Base-by-base conservation (phyloP, 37 sponge, comb jelly and placozoan species). In the Crambe crambe region DNA sequence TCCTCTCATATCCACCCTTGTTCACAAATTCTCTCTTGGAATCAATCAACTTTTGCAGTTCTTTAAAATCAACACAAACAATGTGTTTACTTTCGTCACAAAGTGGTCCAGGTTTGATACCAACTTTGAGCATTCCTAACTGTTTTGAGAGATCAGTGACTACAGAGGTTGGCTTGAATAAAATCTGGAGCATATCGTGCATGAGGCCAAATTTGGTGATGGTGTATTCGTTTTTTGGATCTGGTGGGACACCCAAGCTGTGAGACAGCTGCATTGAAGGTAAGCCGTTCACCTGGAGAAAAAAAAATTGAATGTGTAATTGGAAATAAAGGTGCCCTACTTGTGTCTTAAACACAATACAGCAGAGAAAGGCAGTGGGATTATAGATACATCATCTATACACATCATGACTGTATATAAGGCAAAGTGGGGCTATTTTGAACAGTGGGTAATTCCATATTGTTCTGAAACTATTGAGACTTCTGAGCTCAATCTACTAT, bases 221-320 rank as follows among this genome's bases (percentile, higher is more conserved):
- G 6, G 95, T 91, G 86, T 95, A 95, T 17, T 78, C 59, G 29
- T 73, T 89, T 21, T 80, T 42, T 12, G 87, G 86, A 58, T 95
- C 77, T 0, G 92, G 91, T 8, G 77, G 79, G 35, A 86, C 95
- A 0, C 95, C 95, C 5, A 91, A 63, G 27, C 91, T 89, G 69
- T 95, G 91, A 0, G 95, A 91, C 38, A 95, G 82, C 69, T 95
- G 95, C 92, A 95, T 95, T 21, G 92, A 91, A 18, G 95, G 95
- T 27, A 95, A 67, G 23, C 95, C 95, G 78, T 95, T 95, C 47
- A 93, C 87, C 93, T 92, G 58, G 4, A 69, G 26, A 79, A 17
- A 38, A 75, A 27, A 81, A 9, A 79, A 42, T 1, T n/a, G n/a
- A n/a, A n/a, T n/a, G n/a, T n/a, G n/a, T n/a, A n/a, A n/a, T n/a